These are phyloP conservation scores for Hormaphis cornu DNA, from an alignment of 1,140 invertebrate genomes.

Conservation along the genomic window DNA sequence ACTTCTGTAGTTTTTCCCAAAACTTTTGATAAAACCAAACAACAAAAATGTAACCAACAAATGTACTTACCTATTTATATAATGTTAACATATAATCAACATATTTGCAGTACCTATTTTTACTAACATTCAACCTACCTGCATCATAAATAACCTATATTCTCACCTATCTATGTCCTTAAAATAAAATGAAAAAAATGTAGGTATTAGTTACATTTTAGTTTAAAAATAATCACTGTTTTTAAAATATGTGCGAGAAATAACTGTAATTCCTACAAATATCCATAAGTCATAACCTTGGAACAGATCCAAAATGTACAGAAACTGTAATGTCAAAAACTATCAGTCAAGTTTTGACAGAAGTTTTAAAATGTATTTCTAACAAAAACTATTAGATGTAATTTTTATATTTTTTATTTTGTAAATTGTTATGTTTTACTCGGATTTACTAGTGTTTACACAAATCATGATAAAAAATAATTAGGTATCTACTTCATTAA, in stretches of 20 bases:
- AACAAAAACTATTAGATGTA: neutral
- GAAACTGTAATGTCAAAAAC: no score
- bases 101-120: no score
- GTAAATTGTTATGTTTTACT: neutral
- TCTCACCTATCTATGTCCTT: no score
- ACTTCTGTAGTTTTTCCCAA: no score
- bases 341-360: conserved; percentile 21
- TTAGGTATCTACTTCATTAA: no score
- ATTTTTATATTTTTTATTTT: neutral
- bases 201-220: neutral
- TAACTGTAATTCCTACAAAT: neutral
- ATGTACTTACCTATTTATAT: no score
- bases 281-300: conserved; percentile 19
- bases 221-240: conserved; percentile 17
- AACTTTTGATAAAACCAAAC: no score
- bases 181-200: no score
- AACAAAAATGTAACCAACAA: no score
- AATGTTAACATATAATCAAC: no score
- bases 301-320: conserved; percentile 9
- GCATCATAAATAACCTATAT: no score
- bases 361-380: neutral
- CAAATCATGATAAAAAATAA: neutral
- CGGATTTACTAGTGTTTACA: neutral
- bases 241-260: neutral
- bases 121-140: no score